Conservation (phyloP, 2,888 invertebrate genomes). For the Saturnia japonica region DNA sequence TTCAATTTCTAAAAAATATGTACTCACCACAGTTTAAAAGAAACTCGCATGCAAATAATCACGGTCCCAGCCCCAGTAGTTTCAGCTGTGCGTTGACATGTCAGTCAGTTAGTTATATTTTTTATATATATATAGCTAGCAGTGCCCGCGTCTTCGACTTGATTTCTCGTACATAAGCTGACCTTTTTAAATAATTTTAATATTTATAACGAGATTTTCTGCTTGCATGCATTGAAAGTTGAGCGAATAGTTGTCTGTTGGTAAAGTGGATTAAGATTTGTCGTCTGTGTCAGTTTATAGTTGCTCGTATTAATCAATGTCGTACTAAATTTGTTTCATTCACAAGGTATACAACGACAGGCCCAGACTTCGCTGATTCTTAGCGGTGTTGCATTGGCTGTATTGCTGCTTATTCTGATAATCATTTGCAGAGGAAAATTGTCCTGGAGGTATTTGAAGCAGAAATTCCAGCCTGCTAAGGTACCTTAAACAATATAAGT, state of each 20-base stretch:
- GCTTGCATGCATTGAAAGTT: too few species aligned
- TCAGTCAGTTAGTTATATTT: too few species aligned
- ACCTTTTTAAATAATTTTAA: too few species aligned
- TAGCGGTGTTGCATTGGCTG: constrained; percentile 66
- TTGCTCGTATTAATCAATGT: background rate
- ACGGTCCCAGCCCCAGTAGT: too few species aligned
- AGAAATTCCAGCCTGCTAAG: constrained; percentile 73
- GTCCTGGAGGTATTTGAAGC: constrained; percentile 69
- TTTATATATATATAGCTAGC: too few species aligned
- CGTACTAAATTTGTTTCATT: constrained; percentile 24
- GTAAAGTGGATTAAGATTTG: background rate
- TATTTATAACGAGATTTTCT: too few species aligned
- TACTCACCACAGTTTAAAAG: too few species aligned
- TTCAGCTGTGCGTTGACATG: too few species aligned
- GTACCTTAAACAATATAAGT: constrained; percentile 36
- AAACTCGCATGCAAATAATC: too few species aligned
- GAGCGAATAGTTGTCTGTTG: background rate
- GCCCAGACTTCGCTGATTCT: constrained; percentile 69
- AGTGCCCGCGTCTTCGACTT: too few species aligned
- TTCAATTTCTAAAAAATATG: too few species aligned
- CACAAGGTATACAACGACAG: constrained; percentile 66
- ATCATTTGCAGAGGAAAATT: constrained; percentile 62
- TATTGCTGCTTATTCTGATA: constrained; percentile 59
- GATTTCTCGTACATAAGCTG: too few species aligned
- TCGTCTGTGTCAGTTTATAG: background rate